A percentile compares a stretch with the other conserved stretches of the same genome.
Evolutionary conservation across 2,113 vertebrate genomes (phyloP).

Genomic region (Ciconia maguari): DNA sequence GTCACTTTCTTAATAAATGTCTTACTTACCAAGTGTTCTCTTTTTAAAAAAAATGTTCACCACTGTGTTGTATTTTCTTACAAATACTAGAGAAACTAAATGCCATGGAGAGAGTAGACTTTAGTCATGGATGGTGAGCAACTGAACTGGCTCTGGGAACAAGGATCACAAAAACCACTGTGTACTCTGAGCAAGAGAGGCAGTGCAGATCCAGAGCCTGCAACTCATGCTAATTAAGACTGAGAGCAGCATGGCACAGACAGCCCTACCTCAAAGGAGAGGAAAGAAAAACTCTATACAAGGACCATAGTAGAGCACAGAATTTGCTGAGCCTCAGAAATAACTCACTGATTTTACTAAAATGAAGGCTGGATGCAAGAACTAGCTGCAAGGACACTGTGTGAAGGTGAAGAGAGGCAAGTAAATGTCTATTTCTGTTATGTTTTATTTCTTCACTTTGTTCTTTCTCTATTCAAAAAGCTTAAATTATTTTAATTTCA

Average conservation of each 20-base stretch:
- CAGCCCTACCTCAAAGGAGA: fast-evolving
- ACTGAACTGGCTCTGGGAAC: not conserved
- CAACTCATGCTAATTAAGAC: not conserved
- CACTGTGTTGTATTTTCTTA: not conserved
- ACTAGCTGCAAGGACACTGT: not conserved
- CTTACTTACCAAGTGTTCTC: not conserved
- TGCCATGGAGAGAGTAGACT: too few relatives aligned
- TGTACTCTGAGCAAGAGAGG: not conserved
- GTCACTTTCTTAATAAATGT: not conserved
- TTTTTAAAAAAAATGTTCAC: not conserved
- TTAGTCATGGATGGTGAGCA: not conserved
- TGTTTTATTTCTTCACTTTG: not conserved
- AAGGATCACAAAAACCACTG: not conserved
- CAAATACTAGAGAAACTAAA: not conserved
- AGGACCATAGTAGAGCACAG: not conserved
- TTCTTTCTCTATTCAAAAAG: not conserved
- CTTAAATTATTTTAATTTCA: not conserved
- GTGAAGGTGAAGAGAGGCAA: not conserved
- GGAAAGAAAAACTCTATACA: not conserved
- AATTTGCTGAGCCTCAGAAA: not conserved
- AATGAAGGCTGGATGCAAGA: not conserved
- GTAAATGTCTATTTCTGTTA: not conserved
- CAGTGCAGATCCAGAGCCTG: not conserved
- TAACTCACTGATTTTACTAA: not conserved
- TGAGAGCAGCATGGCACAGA: not conserved